Base-by-base conservation (phyloP, 2,113 vertebrate genomes). In the Empidonax traillii region DNA sequence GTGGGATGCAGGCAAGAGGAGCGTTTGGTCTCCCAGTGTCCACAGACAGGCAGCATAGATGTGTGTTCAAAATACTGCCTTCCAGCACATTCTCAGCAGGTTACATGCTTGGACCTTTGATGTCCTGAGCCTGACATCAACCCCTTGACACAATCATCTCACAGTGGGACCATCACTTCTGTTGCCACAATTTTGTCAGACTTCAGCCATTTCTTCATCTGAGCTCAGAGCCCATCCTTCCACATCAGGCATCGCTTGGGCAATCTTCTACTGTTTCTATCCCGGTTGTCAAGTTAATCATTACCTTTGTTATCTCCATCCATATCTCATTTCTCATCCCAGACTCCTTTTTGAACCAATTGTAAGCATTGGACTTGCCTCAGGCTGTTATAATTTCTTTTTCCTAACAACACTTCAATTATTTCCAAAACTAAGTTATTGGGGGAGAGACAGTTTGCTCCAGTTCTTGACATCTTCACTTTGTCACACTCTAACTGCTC, bases 41-140 rank as follows among this genome's bases (percentile, higher is more conserved):
- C 58, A 84, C 14, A 1, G 0, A 63, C 12, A 65, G 30, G 23
- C 23, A 76, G 12, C 7, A 5, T 8, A 14, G 21, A 84, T 33
- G 1, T 30, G 19, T 69, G 20, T 31, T 43, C 51, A 61, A 65
- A 93, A 66, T 61, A 33, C 4, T 77, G 33, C 37, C 37, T 80
- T 80, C 68, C 49, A 77, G 30, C 3, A 30, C 39, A 43, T 18
- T 69, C 21, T 20, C 41, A 69, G 44, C 27, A 77, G 39, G 14
- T n/a, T 31, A 72, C 0, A 0, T 15, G 30, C 3, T 65, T 11
- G 6, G 21, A 7, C 27, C 17, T 28, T 81, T 0, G 0, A 7
- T 65, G 16, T 17, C 44, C 59, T 72, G 35, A 55, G 10, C 56
- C 21, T 27, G 6, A 59, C 52, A 75, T 41, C 31, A 90, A 6